These are phyloP conservation scores for Cranoglanis bouderius DNA, from an alignment of 2,113 vertebrate species.

Conservation along the genomic window DNA sequence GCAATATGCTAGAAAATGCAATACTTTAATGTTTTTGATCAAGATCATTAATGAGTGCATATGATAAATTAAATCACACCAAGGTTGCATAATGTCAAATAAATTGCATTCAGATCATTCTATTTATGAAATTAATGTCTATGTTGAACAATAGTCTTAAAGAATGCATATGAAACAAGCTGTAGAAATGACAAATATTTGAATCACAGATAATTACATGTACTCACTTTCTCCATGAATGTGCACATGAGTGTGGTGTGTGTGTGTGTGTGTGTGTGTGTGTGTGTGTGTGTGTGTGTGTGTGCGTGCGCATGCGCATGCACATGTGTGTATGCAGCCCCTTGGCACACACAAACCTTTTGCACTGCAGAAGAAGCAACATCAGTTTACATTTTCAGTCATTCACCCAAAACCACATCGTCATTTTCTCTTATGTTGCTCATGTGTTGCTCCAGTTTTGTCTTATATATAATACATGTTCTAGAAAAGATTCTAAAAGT, in stretches of 20 bases:
- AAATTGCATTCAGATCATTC: not conserved
- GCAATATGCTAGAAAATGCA: not conserved
- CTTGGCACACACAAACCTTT: conserved; percentile 45
- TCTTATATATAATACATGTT: not conserved
- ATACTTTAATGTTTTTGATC: not conserved
- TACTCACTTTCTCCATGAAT: not conserved
- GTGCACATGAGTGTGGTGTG: not conserved
- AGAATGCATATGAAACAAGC: not conserved
- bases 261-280: conserved; percentile 10
- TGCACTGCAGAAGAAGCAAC: conserved; percentile 16
- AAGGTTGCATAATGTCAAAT: not conserved
- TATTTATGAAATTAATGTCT: not conserved
- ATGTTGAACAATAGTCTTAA: not conserved
- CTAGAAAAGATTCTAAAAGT: not conserved
- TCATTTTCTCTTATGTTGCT: not conserved
- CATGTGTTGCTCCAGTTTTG: not conserved
- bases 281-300: conserved; percentile 1
- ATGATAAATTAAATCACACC: not conserved
- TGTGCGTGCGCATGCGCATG: not conserved
- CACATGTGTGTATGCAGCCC: not conserved
- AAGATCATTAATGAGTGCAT: not conserved
- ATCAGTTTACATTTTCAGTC: not conserved
- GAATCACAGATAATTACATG: not conserved
- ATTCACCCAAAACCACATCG: not conserved
- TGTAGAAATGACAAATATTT: not conserved